These are phyloP conservation scores for Onthophagus taurus DNA, from an alignment of 1,140 invertebrate genomes.

Conservation along the genomic window DNA sequence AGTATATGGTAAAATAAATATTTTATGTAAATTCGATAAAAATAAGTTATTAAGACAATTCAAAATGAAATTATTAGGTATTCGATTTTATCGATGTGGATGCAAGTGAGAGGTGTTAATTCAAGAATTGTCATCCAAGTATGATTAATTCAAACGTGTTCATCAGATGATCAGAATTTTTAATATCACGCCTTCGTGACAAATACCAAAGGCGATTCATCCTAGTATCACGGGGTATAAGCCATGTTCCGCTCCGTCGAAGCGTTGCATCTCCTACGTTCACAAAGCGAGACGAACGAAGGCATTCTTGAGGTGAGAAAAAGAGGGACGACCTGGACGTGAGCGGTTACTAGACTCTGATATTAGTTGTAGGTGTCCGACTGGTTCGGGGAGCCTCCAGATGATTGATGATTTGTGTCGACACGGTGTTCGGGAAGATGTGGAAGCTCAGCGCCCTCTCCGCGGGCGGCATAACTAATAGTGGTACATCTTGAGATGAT, in stretches of 20 bases:
- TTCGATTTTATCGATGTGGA: too few relatives aligned
- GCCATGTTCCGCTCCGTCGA: conserved; percentile 12
- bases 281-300: not conserved
- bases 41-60: too few relatives aligned
- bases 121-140: conserved; percentile 12
- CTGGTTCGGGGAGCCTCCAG: conserved; percentile 18
- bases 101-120: conserved; percentile 9
- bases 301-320: not conserved
- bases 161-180: conserved; percentile 22
- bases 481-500: conserved; percentile 17
- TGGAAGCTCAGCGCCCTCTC: conserved; percentile 25
- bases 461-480: conserved; percentile 33
- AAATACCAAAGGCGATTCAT: conserved; percentile 21
- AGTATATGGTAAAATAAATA: too few relatives aligned
- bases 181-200: conserved; percentile 25
- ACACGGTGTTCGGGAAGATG: conserved; percentile 35
- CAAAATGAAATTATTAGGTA: too few relatives aligned
- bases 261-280: not conserved
- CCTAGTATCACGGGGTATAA: conserved; percentile 15
- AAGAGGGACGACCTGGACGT: not conserved
- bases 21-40: too few relatives aligned
- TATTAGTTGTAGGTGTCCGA: conserved; percentile 20
- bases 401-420: conserved; percentile 38
- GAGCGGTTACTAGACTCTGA: conserved; percentile 11
- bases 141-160: conserved; percentile 22